Conservation (phyloP, 2,797 vertebrate genomes). For the Pelochelys cantorii region DNA sequence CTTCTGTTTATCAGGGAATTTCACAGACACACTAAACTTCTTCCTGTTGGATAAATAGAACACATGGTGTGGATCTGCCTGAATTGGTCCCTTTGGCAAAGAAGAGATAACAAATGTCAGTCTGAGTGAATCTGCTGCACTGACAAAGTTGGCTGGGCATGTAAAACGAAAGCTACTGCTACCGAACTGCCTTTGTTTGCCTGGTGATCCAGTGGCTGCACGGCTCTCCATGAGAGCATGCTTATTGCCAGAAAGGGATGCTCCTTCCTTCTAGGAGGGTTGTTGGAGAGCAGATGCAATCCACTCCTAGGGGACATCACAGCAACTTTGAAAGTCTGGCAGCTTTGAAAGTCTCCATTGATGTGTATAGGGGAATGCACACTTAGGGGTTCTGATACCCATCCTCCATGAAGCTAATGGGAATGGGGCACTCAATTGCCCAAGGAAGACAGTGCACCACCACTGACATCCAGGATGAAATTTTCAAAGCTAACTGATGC, state of each 20-base stretch:
- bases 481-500: too few relatives aligned
- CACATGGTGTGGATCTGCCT: fast-evolving
- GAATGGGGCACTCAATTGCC: not conserved
- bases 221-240: fast-evolving
- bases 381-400: fast-evolving
- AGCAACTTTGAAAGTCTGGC: fast-evolving
- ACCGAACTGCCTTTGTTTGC: fast-evolving
- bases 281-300: fast-evolving
- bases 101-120: fast-evolving
- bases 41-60: fast-evolving
- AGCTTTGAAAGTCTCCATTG: too few relatives aligned
- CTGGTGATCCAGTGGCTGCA: not conserved
- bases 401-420: fast-evolving
- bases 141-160: not conserved
- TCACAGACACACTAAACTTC: fast-evolving
- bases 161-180: fast-evolving
- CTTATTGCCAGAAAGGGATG: not conserved
- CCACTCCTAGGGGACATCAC: not conserved
- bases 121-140: fast-evolving
- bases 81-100: fast-evolving
- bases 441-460: not conserved
- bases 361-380: too few relatives aligned
- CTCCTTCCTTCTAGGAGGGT: not conserved
- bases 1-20: fast-evolving
- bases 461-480: too few relatives aligned